Evolutionary conservation across 2,113 vertebrate genomes (phyloP), one percentile per base, ranked within the genome.

Genomic region (Myotis yumanensis): DNA sequence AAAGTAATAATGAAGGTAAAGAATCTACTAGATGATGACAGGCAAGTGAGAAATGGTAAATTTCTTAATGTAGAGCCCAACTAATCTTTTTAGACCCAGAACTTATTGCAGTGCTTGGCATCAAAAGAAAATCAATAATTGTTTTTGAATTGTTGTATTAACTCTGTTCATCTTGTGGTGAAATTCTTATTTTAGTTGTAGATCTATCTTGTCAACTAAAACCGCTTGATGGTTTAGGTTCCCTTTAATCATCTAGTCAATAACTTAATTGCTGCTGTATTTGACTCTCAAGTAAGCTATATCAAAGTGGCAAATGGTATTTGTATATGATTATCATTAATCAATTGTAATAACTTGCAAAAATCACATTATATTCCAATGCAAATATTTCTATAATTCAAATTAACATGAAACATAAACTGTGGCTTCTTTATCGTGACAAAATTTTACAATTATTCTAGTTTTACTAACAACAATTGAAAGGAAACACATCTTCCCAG

Each of bases 91-190:
- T 32, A 83, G 23, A 89, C 89, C 73, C 4, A 48, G 51, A 25
- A 11, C 7, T 95, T 75, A 66, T 43, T 93, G 48, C 2, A 85
- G 62, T 95, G 68, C 82, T 79, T 96, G 93, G 46, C 83, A 93
- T 97, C 82, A 79, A 96, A 97, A 96, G 48, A 93, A 98, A 97
- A 97, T 98, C 96, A 97, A 94, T 97, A 86, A 95, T 86, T 88
- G 57, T 59, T 86, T 97, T 89, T 86, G 94, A 95, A 88, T 81
- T 92, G 90, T 80, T 83, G 73, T 95, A 96, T 95, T 88, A 97
- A 89, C 82, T 94, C 51, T 92, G 40, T 2, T 5, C 72, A 72
- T 96, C 86, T 95, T 96, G 84, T 94, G 92, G 62, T 59, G 30
- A 85, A 96, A 93, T 91, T 95, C 94, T 87, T 95, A 73, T 92